Evolutionary conservation across 1,140 invertebrate genomes (phyloP), one percentile per base, ranked within the genome.

Genomic region (Papilio aristodemus): DNA sequence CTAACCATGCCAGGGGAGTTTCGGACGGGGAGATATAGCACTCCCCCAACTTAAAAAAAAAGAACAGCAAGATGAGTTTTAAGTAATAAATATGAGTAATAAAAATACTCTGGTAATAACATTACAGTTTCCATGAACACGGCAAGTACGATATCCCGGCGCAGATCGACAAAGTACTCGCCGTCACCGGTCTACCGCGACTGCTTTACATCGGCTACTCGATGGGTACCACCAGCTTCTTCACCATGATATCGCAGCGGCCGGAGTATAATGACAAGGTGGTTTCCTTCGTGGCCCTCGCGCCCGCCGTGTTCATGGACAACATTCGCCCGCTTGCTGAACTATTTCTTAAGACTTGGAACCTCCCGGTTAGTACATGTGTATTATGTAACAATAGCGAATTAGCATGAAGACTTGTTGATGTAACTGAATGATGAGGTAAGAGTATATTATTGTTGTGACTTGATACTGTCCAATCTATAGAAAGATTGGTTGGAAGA

Each of bases 141-240:
- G 86, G 87, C 4, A 83, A 81, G 70, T 93, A 94, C 72, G 96
- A 97, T 80, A 71, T 95, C 17, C 94, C 95, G 32, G 94, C 95
- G 0, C 93, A 94, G 79, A 93, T 97, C 17, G 93, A 95, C 74
- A 93, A 93, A 70, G 91, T 95, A 5, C 74, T 95, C 2, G 75
- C 92, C 0, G 77, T 82, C 11, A 95, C 94, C 0, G 86, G 89
- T 0, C 77, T 91, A 7, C 60, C 85, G 4, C 91, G 93, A 59
- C 22, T 96, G 0, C 85, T 92, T 60, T 96, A 92, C 78, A 72
- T 93, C 17, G 93, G 93, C 22, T 92, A 93, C 78, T 93, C 93
- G 19, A 93, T 95, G 94, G 94, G 94, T 2, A 92, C 92, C 3
- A 94, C 94, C 0, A 89, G 88, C 57, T 94, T 94, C 75, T 94